Evolutionary conservation across 2,797 vertebrate genomes (phyloP).

Genomic region (Manis pentadactyla): DNA sequence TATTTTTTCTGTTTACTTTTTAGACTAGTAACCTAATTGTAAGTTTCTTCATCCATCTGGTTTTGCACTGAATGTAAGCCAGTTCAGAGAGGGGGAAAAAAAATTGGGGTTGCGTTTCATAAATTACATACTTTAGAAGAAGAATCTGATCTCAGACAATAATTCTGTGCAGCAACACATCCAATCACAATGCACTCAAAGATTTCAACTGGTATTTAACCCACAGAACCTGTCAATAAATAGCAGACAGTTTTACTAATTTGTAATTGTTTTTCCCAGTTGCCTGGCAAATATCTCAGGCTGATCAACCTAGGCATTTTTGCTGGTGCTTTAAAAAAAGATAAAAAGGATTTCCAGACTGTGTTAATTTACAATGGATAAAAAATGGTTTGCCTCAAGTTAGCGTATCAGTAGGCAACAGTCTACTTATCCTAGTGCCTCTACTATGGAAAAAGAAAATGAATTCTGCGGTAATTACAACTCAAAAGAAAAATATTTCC

Average conservation of each 20-base stretch:
- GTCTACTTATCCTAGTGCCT: not conserved
- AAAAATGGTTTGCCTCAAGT: constrained; percentile 15
- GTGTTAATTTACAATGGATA: constrained; percentile 1
- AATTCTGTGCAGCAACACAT: not conserved
- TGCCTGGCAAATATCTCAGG: not conserved
- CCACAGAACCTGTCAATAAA: not conserved
- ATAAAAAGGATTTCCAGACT: constrained; percentile 1
- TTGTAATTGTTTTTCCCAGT: constrained; percentile 9
- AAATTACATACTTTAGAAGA: constrained; percentile 49
- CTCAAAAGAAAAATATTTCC: constrained; percentile 48
- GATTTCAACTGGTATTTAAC: constrained; percentile 29
- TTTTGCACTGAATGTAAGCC: constrained; percentile 25
- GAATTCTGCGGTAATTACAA: constrained; percentile 29
- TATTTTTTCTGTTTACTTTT: constrained; percentile 27
- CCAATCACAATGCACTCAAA: not conserved
- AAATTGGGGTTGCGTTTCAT: not conserved
- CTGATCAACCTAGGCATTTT: constrained; percentile 25
- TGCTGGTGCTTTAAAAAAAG: constrained; percentile 19
- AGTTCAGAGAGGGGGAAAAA: constrained; percentile 15
- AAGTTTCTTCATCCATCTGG: not conserved
- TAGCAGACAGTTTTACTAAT: not conserved
- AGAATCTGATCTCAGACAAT: not conserved
- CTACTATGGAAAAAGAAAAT: constrained; percentile 42
- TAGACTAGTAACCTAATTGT: not conserved
- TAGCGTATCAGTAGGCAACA: not conserved